Evolutionary conservation across 2,113 vertebrate genomes (phyloP), one percentile per base, ranked within the genome.

Genomic region (Epinephelus lanceolatus): DNA sequence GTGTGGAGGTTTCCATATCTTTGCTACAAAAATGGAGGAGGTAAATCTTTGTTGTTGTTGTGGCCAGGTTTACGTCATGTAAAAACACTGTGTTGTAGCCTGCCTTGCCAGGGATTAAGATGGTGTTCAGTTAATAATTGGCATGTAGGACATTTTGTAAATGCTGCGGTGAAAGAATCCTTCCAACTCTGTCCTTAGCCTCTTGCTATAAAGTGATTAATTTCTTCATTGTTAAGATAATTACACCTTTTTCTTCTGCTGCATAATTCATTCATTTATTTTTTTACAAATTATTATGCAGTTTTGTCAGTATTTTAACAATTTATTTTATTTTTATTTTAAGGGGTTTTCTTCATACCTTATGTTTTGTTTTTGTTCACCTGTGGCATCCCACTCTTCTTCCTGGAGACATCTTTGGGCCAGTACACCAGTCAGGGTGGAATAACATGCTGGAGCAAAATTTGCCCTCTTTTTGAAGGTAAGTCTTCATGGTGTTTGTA

Each of bases 21-120:
- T 72, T 96, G 95, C 87, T 96, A 95, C 92, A 96, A 95, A 87
- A 96, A 96, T 21, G 95, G 95, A 87, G 95, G 95, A 90, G 95
- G 95, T 95, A 91, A 84, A 40, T 57, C 4, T 18, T 56, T 62
- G 10, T 15, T 75, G 1, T 15, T 75, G 1, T 63, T 61, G 21
- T 57, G 33, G 40, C 27, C 47, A 42, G 21, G 21, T 76, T 42
- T 37, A 4, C 14, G 51, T 55, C 4, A 45, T 60, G 30, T 47
- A 21, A 21, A 60, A 27, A 63, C 4, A 4, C 2, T 59, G 33
- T n/a, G 6, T 15, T 56, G 17, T 65, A n/a, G 25, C 6, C 17
- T 66, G 15, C 3, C 18, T 49, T 74, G 30, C 4, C 4, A 65
- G 13, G 25, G 23, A 73, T 77, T 68, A 72, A 37, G 13, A 55